Percentiles rank a stretch among this genome's conserved stretches.
Evolutionary conservation across 2,888 invertebrate genomes (phyloP).

Genomic region (Eulithis prunata): DNA sequence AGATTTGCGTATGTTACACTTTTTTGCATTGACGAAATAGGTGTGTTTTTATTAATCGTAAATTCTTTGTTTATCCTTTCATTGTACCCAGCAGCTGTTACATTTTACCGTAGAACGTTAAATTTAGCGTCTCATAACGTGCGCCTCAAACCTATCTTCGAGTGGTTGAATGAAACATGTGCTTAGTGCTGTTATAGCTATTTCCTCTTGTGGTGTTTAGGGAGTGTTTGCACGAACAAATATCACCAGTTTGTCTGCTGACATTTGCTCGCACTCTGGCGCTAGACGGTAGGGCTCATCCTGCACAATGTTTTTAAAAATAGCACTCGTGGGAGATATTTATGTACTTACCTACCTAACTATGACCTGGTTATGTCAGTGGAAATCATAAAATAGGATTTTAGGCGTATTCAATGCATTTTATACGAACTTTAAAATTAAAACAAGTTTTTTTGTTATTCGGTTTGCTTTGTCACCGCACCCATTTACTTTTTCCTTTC

Average conservation of each 20-base stretch:
- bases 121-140: constrained; percentile 33
- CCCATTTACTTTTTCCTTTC: too few species aligned
- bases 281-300: constrained; percentile 66
- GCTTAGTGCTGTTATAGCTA: background rate
- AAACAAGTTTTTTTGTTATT: constrained; percentile 1
- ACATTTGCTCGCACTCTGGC: constrained; percentile 46
- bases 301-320: constrained; percentile 72
- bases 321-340: constrained; percentile 76
- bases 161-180: constrained; percentile 17
- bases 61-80: constrained; percentile 31
- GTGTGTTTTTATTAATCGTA: constrained; percentile 17
- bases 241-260: constrained; percentile 43
- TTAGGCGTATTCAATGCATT: constrained; percentile 51
- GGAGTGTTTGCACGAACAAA: constrained; percentile 21
- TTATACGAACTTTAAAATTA: constrained; percentile 23
- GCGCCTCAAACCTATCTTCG: constrained; percentile 24
- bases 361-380: constrained; percentile 79
- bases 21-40: constrained; percentile 9
- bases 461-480: too few species aligned
- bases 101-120: constrained; percentile 34
- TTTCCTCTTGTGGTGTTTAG: too few species aligned
- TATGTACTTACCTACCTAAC: constrained; percentile 56
- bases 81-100: constrained; percentile 36
- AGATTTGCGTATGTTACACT: background rate
- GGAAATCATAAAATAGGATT: constrained; percentile 64